These are phyloP conservation scores for Zosterops japonicus DNA, from an alignment of 2,113 vertebrate genomes.

Conservation along the genomic window DNA sequence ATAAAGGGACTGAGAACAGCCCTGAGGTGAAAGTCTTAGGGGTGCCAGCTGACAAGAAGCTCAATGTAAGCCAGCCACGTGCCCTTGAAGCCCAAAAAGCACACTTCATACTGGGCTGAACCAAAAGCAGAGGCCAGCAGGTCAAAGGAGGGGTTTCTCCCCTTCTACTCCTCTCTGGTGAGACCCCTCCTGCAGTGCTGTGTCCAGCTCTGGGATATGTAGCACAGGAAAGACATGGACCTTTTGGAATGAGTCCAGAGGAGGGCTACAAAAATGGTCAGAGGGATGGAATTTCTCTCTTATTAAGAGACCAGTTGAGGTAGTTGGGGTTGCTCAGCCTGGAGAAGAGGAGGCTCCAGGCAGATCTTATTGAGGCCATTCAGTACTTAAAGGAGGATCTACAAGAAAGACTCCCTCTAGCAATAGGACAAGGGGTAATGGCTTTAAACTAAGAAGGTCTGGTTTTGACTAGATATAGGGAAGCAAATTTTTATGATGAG, in stretches of 20 bases:
- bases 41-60: neutral
- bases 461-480: neutral
- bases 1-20: neutral
- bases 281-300: neutral
- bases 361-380: no score
- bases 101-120: no score
- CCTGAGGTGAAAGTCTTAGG: rapidly evolving
- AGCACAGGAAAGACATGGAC: neutral
- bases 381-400: no score
- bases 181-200: neutral
- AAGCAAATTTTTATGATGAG: rapidly evolving
- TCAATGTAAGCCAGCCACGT: rapidly evolving
- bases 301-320: neutral
- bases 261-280: neutral
- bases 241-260: neutral
- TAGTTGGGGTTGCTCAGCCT: neutral
- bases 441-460: neutral
- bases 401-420: neutral
- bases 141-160: rapidly evolving
- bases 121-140: neutral
- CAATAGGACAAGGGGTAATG: rapidly evolving
- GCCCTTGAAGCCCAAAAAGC: neutral
- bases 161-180: rapidly evolving
- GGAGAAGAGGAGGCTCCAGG: neutral
- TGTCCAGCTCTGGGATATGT: neutral